Percentiles rank a stretch among this genome's conserved stretches.
Evolutionary conservation across 2,797 vertebrate genomes (phyloP).

Genomic region (Rallus crepitans): DNA sequence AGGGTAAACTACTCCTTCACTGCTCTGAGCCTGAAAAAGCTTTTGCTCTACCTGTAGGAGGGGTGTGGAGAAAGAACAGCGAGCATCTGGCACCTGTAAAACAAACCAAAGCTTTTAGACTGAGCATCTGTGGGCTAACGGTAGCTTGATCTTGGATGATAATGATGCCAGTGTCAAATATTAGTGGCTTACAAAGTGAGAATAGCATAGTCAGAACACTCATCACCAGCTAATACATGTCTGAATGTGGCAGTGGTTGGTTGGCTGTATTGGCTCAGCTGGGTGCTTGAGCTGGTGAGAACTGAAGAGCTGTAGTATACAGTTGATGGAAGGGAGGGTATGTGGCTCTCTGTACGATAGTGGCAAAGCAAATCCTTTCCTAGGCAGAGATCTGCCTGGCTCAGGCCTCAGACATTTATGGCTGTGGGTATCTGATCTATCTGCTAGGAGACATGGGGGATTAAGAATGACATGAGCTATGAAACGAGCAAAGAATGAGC

Average conservation of each 20-base stretch:
- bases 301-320: not conserved
- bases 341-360: not conserved
- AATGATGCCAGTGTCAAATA: not conserved
- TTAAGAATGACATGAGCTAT: not conserved
- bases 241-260: not conserved
- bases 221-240: not conserved
- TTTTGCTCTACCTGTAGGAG: not conserved
- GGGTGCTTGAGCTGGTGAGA: not conserved
- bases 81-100: not conserved
- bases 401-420: conserved; percentile 29
- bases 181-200: not conserved
- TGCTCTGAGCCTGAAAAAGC: not conserved
- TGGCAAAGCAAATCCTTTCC: not conserved
- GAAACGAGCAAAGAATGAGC: not conserved
- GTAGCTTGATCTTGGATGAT: not conserved
- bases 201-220: not conserved
- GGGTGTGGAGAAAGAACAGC: not conserved
- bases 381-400: not conserved
- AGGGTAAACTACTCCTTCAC: not conserved
- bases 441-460: not conserved
- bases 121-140: not conserved
- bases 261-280: not conserved
- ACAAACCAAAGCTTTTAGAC: not conserved
- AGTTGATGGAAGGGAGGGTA: not conserved
- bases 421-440: not conserved